phyloP scores from a whole-genome alignment of 2,113 vertebrate genomes.

The Oreochromis niloticus region DNA sequence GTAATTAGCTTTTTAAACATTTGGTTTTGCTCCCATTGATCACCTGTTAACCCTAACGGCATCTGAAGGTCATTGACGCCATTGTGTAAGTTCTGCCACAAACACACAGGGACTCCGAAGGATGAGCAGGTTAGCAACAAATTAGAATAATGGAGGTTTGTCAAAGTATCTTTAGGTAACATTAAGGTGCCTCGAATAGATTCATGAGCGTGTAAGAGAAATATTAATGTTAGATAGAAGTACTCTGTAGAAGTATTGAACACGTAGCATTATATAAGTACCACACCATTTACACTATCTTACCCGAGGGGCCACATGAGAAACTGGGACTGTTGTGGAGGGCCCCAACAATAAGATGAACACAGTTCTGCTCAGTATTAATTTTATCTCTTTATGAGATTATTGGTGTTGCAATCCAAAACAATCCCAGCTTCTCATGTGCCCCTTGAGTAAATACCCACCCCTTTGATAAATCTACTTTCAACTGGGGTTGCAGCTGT shows the following conservation, averaged over 20 bases:
- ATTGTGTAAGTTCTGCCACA: neutral
- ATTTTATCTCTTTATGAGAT: neutral
- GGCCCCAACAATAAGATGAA: neutral
- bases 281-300: neutral
- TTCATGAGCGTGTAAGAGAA: neutral
- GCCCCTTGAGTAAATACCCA: neutral
- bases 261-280: neutral
- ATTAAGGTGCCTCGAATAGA: neutral
- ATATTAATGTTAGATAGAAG: neutral
- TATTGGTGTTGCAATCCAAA: neutral
- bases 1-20: conserved; percentile 40
- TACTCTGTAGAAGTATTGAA: neutral
- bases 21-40: conserved; percentile 20
- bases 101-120: neutral
- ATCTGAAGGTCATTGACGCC: conserved; percentile 35
- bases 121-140: neutral
- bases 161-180: neutral
- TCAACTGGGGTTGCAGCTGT: neutral
- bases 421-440: neutral
- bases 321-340: neutral
- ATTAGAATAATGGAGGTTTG: neutral
- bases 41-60: conserved; percentile 21
- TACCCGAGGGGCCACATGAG: neutral
- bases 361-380: neutral
- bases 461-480: neutral